phyloP scores from a whole-genome alignment of 2,797 vertebrate species.

The Cryptoprocta ferox region DNA sequence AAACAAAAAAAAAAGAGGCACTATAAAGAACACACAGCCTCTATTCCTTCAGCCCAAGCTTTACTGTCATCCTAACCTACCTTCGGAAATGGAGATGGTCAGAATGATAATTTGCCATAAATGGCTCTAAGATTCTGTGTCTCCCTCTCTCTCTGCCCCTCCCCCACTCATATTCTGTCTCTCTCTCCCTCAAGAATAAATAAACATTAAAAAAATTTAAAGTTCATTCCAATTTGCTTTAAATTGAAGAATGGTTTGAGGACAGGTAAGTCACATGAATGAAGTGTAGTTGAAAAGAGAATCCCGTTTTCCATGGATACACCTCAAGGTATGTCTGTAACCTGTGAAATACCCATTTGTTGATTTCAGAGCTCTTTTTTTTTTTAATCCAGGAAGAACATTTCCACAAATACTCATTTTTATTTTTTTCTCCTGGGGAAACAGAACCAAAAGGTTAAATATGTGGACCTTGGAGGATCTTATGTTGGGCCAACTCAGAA shows the following conservation, averaged over 20 bases:
- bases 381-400: not conserved
- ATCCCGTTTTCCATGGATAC: not conserved
- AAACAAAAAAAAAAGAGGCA: no score
- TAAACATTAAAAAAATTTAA: no score
- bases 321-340: not conserved
- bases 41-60: not conserved
- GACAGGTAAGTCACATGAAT: not conserved
- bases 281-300: not conserved
- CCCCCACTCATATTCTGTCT: no score
- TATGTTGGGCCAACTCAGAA: constrained; percentile 99
- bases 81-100: not conserved
- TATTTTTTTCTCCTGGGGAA: constrained; percentile 66
- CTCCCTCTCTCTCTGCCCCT: no score
- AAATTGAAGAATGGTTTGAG: constrained; percentile 3
- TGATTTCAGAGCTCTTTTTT: constrained; percentile 32
- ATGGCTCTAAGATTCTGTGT: not conserved
- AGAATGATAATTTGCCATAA: not conserved
- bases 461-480: constrained; percentile 96
- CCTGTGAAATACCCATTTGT: constrained; percentile 6
- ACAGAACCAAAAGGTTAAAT: constrained; percentile 95
- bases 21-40: not conserved
- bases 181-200: no score
- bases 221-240: constrained; percentile 35
- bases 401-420: constrained; percentile 36
- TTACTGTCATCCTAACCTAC: not conserved